phyloP scores from a whole-genome alignment of 1,140 invertebrate species.

The Diorhabda elongata region DNA sequence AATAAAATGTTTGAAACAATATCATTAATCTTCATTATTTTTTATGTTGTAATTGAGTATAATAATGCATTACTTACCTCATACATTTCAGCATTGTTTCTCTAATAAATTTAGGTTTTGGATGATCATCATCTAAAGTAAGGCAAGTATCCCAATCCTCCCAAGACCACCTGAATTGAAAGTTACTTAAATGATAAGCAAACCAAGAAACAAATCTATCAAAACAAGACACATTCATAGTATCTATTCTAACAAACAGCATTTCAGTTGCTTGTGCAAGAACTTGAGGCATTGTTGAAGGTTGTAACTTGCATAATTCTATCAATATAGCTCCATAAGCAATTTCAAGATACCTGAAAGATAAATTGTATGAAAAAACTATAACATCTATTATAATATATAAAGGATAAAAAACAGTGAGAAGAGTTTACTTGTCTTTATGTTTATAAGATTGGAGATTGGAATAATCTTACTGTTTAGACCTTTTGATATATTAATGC shows the following conservation, averaged over 20 bases:
- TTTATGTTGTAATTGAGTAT: too few species aligned
- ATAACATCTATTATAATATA: too few species aligned
- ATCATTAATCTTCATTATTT: too few species aligned
- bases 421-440: too few species aligned
- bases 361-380: too few species aligned
- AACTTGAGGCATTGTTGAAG: constrained; percentile 95
- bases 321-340: constrained; percentile 94
- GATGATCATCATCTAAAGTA: constrained; percentile 82
- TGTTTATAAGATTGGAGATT: too few species aligned
- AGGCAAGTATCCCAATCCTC: constrained; percentile 88
- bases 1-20: too few species aligned
- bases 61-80: constrained; percentile 56
- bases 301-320: constrained; percentile 95
- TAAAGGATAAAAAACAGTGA: too few species aligned
- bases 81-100: constrained; percentile 90
- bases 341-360: constrained; percentile 77
- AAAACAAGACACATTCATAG: constrained; percentile 95
- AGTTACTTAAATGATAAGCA: constrained; percentile 98
- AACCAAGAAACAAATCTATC: constrained; percentile 98
- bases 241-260: constrained; percentile 90
- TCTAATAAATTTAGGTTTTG: constrained; percentile 91
- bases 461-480: too few species aligned
- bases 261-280: constrained; percentile 97
- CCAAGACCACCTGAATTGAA: constrained; percentile 99
- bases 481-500: too few species aligned